phyloP scores from a whole-genome alignment of 1,140 invertebrate genomes.

The Drosophila takahashii region DNA sequence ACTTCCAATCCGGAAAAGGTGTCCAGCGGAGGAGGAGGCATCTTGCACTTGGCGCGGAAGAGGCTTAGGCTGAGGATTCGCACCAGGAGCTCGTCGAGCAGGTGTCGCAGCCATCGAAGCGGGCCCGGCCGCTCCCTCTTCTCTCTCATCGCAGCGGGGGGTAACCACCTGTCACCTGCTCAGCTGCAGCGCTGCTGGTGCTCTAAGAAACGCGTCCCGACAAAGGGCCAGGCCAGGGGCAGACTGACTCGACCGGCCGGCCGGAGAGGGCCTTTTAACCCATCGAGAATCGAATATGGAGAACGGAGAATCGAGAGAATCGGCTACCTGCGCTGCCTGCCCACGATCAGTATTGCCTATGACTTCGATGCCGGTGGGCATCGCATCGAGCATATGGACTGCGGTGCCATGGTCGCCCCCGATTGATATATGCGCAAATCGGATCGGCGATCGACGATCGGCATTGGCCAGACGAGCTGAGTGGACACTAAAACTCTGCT shows the following conservation, averaged over 20 bases:
- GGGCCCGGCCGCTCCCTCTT: constrained; percentile 34
- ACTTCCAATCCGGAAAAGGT: constrained; percentile 14
- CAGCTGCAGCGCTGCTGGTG: constrained; percentile 5
- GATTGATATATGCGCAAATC: constrained; percentile 33
- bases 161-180: constrained; percentile 20
- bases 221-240: constrained; percentile 57
- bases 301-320: constrained; percentile 16
- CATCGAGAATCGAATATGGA: constrained; percentile 25
- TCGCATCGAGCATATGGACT: constrained; percentile 9
- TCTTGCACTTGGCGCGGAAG: not conserved
- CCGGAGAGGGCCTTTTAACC: constrained; percentile 63
- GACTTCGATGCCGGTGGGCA: constrained; percentile 8
- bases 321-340: constrained; percentile 32
- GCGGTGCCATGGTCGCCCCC: not conserved
- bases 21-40: not conserved
- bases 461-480: constrained; percentile 49
- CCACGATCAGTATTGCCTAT: not conserved
- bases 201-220: constrained; percentile 20
- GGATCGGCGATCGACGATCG: constrained; percentile 6
- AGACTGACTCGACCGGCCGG: constrained; percentile 65
- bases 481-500: constrained; percentile 64
- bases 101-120: constrained; percentile 36
- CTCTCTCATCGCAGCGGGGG: constrained; percentile 42
- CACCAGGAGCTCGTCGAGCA: constrained; percentile 43
- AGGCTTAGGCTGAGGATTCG: constrained; percentile 30